Conservation (phyloP, 2,113 vertebrate genomes). For the Seriola dumerili region DNA sequence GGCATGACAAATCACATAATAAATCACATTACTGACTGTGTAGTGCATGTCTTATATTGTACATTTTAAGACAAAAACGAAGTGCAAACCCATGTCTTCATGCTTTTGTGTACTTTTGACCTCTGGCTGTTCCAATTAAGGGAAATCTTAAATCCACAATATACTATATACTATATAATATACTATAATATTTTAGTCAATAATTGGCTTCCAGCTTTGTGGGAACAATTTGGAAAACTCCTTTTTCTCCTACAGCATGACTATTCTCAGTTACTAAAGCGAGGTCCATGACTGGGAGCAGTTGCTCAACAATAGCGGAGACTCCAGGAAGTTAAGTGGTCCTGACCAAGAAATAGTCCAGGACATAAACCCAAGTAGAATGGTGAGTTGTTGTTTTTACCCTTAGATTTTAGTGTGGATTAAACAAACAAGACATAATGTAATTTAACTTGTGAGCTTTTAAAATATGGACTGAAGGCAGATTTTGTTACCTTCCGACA, state of each 20-base stretch:
- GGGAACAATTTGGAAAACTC: neutral
- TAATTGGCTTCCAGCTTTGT: neutral
- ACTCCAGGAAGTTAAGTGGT: neutral
- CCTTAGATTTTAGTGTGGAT: neutral
- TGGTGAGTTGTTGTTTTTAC: neutral
- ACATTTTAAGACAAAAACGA: neutral
- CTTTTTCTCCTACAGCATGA: neutral
- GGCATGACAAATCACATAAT: neutral
- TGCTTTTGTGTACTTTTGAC: neutral
- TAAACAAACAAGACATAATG: neutral
- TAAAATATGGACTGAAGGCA: neutral
- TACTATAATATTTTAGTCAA: constrained; percentile 4
- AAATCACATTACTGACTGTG: constrained; percentile 16
- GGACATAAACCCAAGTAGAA: neutral
- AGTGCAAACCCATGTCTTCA: neutral
- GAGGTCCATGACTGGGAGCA: neutral
- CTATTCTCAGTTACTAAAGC: neutral
- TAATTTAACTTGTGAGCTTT: neutral
- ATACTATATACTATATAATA: neutral
- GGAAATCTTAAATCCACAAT: neutral
- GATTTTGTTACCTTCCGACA: neutral
- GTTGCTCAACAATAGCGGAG: neutral
- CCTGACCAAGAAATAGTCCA: neutral
- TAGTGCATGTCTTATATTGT: neutral
- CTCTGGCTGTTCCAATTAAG: neutral